Evolutionary conservation across 2,888 invertebrate genomes (phyloP).

Genomic region (Conchocele bisecta): DNA sequence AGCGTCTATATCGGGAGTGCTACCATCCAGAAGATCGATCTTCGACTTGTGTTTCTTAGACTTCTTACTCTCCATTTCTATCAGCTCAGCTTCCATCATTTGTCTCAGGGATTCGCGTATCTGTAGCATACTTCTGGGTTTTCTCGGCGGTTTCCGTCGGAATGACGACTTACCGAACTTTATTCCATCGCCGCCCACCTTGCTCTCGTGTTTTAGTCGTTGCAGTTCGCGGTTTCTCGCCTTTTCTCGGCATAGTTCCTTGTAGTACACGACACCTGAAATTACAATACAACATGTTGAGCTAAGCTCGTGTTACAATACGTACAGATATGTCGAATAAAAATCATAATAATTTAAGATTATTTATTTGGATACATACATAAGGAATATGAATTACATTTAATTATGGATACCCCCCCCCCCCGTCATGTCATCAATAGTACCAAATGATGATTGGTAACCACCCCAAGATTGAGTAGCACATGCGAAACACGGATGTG

Average conservation of each 20-base stretch:
- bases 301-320: too few species aligned
- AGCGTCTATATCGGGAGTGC: neutral
- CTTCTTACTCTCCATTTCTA: slow-evolving; percentile 60
- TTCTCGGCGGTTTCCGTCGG: slow-evolving; percentile 49
- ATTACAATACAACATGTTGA: too few species aligned
- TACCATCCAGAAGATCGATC: neutral
- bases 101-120: slow-evolving; percentile 70
- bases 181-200: slow-evolving; percentile 35
- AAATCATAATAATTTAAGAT: too few species aligned
- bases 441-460: too few species aligned
- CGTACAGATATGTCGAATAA: too few species aligned
- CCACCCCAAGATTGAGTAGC: too few species aligned
- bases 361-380: too few species aligned
- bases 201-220: slow-evolving; percentile 11
- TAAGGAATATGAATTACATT: too few species aligned
- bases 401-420: too few species aligned
- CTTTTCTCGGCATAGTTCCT: slow-evolving; percentile 77
- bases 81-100: slow-evolving; percentile 72
- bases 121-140: slow-evolving; percentile 71
- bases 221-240: slow-evolving; percentile 66
- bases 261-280: slow-evolving; percentile 74
- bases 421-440: too few species aligned
- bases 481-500: too few species aligned
- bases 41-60: slow-evolving; percentile 39
- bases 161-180: slow-evolving; percentile 45